Conservation (phyloP, 2,888 invertebrate species). For the Balanococcus diminutus region DNA sequence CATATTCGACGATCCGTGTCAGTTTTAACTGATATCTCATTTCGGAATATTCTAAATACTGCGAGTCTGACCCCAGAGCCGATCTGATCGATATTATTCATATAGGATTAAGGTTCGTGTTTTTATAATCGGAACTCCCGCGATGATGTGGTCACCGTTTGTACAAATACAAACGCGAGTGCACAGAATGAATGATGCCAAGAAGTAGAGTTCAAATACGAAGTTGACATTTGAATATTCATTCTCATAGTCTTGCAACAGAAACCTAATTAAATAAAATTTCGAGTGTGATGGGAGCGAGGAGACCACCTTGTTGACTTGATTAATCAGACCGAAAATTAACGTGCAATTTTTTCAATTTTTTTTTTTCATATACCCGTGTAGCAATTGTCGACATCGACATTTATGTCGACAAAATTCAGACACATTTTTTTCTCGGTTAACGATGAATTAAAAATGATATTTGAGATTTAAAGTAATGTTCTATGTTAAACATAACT, state of each 20-base stretch:
- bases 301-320: not conserved
- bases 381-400: too few relatives aligned
- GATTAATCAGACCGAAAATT: not conserved
- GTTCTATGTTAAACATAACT: too few relatives aligned
- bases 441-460: too few relatives aligned
- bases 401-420: too few relatives aligned
- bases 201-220: not conserved
- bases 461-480: too few relatives aligned
- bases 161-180: not conserved
- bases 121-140: constrained; percentile 39
- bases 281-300: not conserved
- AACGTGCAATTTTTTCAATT: too few relatives aligned
- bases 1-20: constrained; percentile 47
- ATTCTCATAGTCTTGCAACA: not conserved
- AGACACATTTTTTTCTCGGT: too few relatives aligned
- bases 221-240: not conserved
- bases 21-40: constrained; percentile 45
- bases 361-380: too few relatives aligned
- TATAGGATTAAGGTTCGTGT: constrained; percentile 19
- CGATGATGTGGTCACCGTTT: not conserved
- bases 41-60: not conserved
- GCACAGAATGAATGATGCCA: not conserved
- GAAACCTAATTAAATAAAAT: not conserved
- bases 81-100: constrained; percentile 34
- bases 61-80: not conserved